Percentiles rank a stretch among this genome's conserved stretches.
These are phyloP conservation scores for Pegoplata infirma DNA, from an alignment of 2,888 invertebrate genomes.

Conservation along the genomic window DNA sequence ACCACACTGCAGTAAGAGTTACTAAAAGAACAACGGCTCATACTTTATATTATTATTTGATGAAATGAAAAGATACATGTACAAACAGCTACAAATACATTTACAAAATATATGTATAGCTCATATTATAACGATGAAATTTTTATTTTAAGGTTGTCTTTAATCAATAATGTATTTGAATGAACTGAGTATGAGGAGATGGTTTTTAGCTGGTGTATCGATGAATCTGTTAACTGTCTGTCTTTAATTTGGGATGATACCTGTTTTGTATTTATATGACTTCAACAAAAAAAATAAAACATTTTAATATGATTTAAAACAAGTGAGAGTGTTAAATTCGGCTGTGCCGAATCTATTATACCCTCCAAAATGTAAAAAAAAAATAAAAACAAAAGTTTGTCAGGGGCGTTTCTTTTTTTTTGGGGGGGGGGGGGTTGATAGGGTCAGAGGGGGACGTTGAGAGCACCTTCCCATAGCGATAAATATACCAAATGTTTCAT, in stretches of 20 bases:
- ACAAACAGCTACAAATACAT: slow-evolving; percentile 1
- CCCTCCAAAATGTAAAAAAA: too few relatives aligned
- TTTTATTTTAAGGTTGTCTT: slow-evolving; percentile 42
- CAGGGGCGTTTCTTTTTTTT: too few relatives aligned
- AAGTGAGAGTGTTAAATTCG: too few relatives aligned
- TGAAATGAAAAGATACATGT: slow-evolving; percentile 12
- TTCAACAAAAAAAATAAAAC: slow-evolving; percentile 34
- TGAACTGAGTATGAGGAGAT: slow-evolving; percentile 1
- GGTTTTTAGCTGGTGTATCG: slow-evolving; percentile 4
- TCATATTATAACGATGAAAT: slow-evolving; percentile 5
- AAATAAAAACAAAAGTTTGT: too few relatives aligned
- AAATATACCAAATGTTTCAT: too few relatives aligned
- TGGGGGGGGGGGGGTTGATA: too few relatives aligned
- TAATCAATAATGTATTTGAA: slow-evolving; percentile 49
- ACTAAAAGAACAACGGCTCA: not conserved
- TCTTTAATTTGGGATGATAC: slow-evolving; percentile 27
- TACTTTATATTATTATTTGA: slow-evolving; percentile 6
- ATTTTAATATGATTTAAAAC: slow-evolving; percentile 37
- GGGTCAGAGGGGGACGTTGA: too few relatives aligned
- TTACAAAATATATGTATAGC: not conserved
- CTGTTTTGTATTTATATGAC: slow-evolving; percentile 42
- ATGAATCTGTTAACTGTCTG: not conserved
- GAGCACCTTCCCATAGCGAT: too few relatives aligned
- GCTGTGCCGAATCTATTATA: too few relatives aligned
- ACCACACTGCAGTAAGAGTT: not conserved